These are phyloP conservation scores for Empidonax alnorum DNA, from an alignment of 2,113 vertebrate species.

Conservation along the genomic window DNA sequence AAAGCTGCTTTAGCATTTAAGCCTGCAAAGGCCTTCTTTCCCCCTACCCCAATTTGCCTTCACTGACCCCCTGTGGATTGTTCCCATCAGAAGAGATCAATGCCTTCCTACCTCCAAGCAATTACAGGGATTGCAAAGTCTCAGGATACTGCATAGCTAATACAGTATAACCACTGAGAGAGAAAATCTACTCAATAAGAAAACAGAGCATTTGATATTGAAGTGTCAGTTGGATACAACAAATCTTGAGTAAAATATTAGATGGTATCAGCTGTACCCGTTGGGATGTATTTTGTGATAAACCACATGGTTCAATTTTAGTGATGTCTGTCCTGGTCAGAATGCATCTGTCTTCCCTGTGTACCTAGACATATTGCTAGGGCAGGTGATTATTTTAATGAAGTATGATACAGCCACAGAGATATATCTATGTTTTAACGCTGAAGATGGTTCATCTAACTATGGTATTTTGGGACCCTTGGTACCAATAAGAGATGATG, in stretches of 20 bases:
- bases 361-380: not conserved
- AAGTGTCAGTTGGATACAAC: not conserved
- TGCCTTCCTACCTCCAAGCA: not conserved
- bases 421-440: not conserved
- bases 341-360: not conserved
- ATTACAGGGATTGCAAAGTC: not conserved
- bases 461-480: not conserved
- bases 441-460: not conserved
- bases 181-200: not conserved
- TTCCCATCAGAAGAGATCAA: not conserved
- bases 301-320: not conserved
- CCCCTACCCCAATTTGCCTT: not conserved
- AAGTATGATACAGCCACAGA: not conserved
- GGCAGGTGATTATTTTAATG: not conserved
- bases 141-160: not conserved
- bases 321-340: not conserved
- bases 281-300: not conserved
- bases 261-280: not conserved
- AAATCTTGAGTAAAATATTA: not conserved
- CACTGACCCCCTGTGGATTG: not conserved
- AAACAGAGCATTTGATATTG: not conserved
- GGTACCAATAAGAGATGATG: not conserved
- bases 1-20: not conserved
- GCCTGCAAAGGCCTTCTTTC: not conserved
- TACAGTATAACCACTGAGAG: not conserved